A percentile compares a stretch with the other conserved stretches of the same genome.
Conservation (phyloP, 2,113 vertebrate species). For the Willisornis vidua region DNA sequence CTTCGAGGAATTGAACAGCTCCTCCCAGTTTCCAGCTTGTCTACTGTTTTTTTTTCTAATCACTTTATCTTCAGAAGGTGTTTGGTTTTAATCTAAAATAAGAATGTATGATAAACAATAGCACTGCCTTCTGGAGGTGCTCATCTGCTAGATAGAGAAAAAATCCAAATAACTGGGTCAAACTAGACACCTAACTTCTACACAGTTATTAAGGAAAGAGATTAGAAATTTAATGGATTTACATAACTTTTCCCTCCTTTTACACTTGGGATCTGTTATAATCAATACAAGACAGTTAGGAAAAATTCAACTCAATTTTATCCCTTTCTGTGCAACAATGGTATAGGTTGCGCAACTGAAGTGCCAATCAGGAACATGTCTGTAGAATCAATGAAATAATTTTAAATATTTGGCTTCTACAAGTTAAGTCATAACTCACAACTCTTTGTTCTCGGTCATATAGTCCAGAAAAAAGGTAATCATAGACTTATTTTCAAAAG, state of each 20-base stretch:
- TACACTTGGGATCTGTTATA: neutral
- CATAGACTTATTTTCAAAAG: neutral
- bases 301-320: neutral
- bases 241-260: neutral
- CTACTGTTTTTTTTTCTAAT: neutral
- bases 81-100: neutral
- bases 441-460: neutral
- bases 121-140: neutral
- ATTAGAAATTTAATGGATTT: neutral
- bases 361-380: neutral
- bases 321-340: neutral
- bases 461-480: neutral
- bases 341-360: neutral
- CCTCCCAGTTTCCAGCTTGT: neutral
- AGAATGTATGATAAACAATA: neutral
- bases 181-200: neutral
- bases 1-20: too few species aligned
- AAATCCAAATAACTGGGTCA: neutral
- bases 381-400: neutral
- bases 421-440: neutral
- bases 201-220: neutral
- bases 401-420: neutral
- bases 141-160: neutral
- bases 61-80: neutral
- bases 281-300: neutral